Evolutionary conservation across 2,113 vertebrate genomes (phyloP), one percentile per base, ranked within the genome.

Genomic region (Nipponia nippon): DNA sequence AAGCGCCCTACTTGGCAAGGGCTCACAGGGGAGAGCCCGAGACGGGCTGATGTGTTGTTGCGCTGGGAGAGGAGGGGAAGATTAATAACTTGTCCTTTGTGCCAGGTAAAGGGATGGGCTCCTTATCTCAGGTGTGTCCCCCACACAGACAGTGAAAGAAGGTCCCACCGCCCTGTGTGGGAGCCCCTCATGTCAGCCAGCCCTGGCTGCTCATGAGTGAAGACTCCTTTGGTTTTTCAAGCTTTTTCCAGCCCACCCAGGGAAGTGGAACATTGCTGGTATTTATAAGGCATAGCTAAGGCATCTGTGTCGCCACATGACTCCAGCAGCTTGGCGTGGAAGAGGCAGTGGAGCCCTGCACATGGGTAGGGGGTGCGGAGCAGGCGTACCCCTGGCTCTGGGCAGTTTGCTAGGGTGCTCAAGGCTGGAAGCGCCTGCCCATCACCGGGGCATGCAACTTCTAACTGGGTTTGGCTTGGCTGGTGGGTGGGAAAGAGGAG

Each of bases 221-320:
- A 49, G 38, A 2, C 11, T 55, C 34, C 21, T n/a, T 66, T 73
- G 38, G 5, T 58, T 88, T 80, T 56, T 40, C 62, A 40, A 23
- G 44, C 17, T 61, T 87, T 58, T 86, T n/a, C 50, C 29, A 75
- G 34, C 16, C 34, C 21, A 16, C 1, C 1, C 0, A 0, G 12
- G 44, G 56, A 71, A 63, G n/a, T 3, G 12, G 30, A 59, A 62
- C 4, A 9, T n/a, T 55, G 84, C 42, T 0, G 8, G 3, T 87
- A 15, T 75, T 62, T 66, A 25, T 44, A 34, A 81, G 53, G 4
- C 2, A 1, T 34, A 49, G 36, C 47, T 63, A 84, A 50, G 42
- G 29, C 14, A 23, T 36, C 49, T 0, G 0, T 58, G 15, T 50
- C 0, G 0, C 36, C 32, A 7, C 9, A 3, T 0, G 3, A 9